Evolutionary conservation across 2,113 vertebrate species (phyloP).

Genomic region (Mustela nigripes): DNA sequence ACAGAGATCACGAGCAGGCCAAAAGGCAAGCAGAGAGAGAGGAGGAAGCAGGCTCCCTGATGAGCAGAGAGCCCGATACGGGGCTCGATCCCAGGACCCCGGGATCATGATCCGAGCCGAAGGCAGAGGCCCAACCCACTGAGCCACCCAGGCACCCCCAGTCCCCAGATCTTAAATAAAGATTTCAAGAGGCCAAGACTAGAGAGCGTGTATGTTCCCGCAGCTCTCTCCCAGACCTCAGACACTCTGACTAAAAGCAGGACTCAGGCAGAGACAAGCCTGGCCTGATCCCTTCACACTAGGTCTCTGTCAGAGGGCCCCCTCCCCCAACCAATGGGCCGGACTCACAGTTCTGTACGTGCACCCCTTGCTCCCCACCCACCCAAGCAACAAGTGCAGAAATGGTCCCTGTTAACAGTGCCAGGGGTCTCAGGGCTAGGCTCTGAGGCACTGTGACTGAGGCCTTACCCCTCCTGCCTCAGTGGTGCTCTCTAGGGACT

Average conservation of each 20-base stretch:
- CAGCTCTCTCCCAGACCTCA: not conserved
- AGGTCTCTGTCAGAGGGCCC: not conserved
- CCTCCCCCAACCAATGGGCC: not conserved
- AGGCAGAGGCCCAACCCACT: too few relatives aligned
- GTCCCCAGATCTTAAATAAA: not conserved
- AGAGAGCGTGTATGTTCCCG: not conserved
- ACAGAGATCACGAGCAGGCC: too few relatives aligned
- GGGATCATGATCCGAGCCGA: too few relatives aligned
- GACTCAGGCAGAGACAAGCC: not conserved
- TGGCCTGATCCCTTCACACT: not conserved
- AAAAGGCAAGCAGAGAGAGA: too few relatives aligned
- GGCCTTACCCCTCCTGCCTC: not conserved
- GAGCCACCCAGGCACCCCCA: not conserved
- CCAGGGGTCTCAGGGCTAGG: not conserved
- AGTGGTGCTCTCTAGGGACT: not conserved
- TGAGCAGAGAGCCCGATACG: too few relatives aligned
- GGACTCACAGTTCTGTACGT: accelerated
- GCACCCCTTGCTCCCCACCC: not conserved
- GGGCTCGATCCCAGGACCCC: too few relatives aligned
- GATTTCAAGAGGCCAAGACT: not conserved
- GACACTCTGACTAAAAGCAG: not conserved
- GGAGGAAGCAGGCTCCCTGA: too few relatives aligned
- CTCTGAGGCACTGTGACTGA: not conserved
- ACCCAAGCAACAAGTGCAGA: too few relatives aligned
- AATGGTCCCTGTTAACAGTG: not conserved